Evolutionary conservation across 2,888 invertebrate genomes (phyloP).

Genomic region (Podabrus alpinus): DNA sequence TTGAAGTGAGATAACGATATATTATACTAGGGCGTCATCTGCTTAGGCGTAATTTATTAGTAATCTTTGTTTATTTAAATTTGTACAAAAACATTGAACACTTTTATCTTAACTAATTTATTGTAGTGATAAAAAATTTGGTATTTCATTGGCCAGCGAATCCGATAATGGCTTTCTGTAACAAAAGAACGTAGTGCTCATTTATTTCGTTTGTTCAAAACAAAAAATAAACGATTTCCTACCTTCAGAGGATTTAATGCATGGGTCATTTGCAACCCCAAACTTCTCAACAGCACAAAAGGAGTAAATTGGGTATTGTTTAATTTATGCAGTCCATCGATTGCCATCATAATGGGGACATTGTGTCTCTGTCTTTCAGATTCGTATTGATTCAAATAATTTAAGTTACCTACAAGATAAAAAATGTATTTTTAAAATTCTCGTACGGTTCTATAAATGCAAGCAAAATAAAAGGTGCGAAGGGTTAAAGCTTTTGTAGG

Average conservation of each 20-base stretch:
- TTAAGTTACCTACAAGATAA: background rate
- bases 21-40: no score
- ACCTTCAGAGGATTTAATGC: conserved; percentile 78
- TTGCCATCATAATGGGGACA: conserved; percentile 83
- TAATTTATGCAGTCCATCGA: conserved; percentile 85
- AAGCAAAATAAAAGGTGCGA: background rate
- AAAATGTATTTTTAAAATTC: background rate
- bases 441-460: no score
- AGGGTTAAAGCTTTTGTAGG: background rate
- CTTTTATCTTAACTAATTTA: background rate
- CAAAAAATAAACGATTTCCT: conserved; percentile 31
- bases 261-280: conserved; percentile 81
- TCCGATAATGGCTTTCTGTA: conserved; percentile 62
- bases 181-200: conserved; percentile 41
- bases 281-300: conserved; percentile 75
- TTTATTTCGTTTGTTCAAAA: background rate
- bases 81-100: background rate
- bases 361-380: conserved; percentile 82
- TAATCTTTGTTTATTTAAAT: background rate
- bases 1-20: no score
- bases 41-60: background rate
- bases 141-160: conserved; percentile 54
- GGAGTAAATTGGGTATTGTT: conserved; percentile 77
- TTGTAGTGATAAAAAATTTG: background rate
- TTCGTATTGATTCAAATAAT: conserved; percentile 82